phyloP scores from a whole-genome alignment of 1,140 invertebrate species.

The Chrysopa pallens region DNA sequence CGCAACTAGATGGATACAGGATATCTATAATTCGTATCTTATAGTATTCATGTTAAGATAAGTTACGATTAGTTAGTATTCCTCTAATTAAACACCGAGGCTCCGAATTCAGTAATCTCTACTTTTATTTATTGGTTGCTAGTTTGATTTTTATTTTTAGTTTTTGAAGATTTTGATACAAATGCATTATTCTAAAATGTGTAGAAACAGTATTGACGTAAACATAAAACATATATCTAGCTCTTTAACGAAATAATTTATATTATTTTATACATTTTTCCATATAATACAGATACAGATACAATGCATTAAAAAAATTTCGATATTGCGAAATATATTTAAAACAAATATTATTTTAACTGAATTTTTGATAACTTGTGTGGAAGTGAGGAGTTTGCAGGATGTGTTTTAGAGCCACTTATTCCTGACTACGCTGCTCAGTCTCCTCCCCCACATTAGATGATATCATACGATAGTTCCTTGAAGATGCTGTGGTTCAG shows the following conservation, averaged over 20 bases:
- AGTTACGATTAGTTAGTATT: too few species aligned
- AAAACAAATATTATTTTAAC: neutral
- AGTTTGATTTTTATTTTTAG: too few species aligned
- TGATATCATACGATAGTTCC: constrained; percentile 86
- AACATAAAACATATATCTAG: neutral
- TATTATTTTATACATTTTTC: constrained; percentile 1
- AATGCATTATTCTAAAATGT: too few species aligned
- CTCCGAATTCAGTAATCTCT: too few species aligned
- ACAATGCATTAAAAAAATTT: neutral
- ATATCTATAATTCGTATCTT: too few species aligned
- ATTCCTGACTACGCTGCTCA: constrained; percentile 43
- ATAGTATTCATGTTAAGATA: too few species aligned
- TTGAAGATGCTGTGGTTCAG: constrained; percentile 57
- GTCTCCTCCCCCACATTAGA: constrained; percentile 71
- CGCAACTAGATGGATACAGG: too few species aligned
- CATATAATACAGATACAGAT: neutral
- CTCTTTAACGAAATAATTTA: constrained; percentile 1
- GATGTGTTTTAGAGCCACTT: constrained; percentile 36
- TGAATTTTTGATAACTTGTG: constrained; percentile 3
- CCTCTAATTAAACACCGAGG: too few species aligned
- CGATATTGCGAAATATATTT: neutral
- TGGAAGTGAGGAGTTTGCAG: constrained; percentile 13
- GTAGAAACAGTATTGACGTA: neutral
- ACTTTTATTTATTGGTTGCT: too few species aligned
- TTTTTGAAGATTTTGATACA: too few species aligned